phyloP scores from a whole-genome alignment of 92 coral and sea anemone genomes.

The Phenganax marumi region DNA sequence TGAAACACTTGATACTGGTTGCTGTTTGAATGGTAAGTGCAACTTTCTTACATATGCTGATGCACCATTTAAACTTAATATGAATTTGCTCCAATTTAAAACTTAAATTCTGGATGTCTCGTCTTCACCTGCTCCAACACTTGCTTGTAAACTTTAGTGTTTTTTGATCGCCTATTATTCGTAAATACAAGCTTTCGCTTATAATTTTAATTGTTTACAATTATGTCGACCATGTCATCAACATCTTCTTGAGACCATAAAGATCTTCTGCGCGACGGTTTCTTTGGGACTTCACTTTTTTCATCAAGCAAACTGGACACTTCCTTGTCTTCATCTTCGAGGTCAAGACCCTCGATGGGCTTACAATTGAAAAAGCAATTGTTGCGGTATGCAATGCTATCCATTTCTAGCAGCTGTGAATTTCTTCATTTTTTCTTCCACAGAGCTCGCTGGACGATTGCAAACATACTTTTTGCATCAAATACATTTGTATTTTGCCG shows the following conservation, averaged over 20 bases:
- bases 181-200: conserved; percentile 23
- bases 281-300: background rate
- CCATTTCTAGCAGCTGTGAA: background rate
- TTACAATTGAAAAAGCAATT: background rate
- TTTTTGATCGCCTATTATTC: background rate
- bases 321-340: background rate
- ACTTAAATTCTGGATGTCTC: background rate
- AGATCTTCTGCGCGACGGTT: background rate
- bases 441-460: conserved; percentile 10
- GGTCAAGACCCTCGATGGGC: background rate
- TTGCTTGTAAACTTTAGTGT: conserved; percentile 2
- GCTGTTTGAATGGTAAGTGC: too few species aligned
- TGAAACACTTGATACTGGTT: background rate
- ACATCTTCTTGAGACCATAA: conserved; percentile 1
- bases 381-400: background rate
- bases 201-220: conserved; percentile 5
- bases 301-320: background rate
- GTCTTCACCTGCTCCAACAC: background rate
- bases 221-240: conserved; percentile 10
- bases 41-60: background rate
- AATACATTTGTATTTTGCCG: conserved; percentile 11
- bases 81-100: background rate
- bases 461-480: background rate
- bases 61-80: background rate
- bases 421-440: conserved; percentile 1